Base-by-base conservation (phyloP, 2,797 vertebrate species). In the Myioborus miniatus region DNA sequence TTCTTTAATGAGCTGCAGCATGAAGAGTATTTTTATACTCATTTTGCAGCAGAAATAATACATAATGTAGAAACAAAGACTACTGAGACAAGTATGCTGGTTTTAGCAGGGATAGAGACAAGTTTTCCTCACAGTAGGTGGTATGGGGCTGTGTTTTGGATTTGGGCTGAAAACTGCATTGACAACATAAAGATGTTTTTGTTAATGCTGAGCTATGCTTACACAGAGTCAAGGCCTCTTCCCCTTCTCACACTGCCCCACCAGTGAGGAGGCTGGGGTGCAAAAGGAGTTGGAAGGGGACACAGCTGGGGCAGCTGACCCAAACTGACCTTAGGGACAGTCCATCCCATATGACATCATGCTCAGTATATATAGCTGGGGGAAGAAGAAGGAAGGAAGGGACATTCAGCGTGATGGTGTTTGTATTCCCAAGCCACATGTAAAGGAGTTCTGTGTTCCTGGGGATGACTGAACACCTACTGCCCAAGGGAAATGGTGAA, bases 331-430 rank as follows among this genome's bases (percentile, higher is more conserved):
- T 3, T 3, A 63, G 20, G 23, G 15, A 50, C 34, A 41, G 20
- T 9, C 30, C 12, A 64, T 4, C 37, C 10, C 23, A n/a, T 26
- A 30, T 1, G 12, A 13, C 4, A 16, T 29, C 32, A 23, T 6
- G 24, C 8, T 62, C 27, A 16, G 55, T 24, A 46, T 15, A 9
- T 3, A 64, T 50, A 77, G 30, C 50, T 39, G 30, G 13, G 12
- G 14, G 23, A 69, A 44, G 15, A 3, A 83, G 30, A 3, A 80
- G 18, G 24, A 77, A 79, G 20, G 16, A 3, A 2, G 11, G 47
- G 8, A 50, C 1, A 1, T 22, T 32, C 5, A 5, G 30, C 19
- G 4, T 32, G 23, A 72, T 29, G 27, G 41, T 0, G 0, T 37
- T 29, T 46, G 21, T 29, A 24, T 69, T 60, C 27, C 41, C 50